Percentiles rank a stretch among this genome's conserved stretches.
Conservation (phyloP, 2,113 vertebrate genomes). For the Galemys pyrenaicus region DNA sequence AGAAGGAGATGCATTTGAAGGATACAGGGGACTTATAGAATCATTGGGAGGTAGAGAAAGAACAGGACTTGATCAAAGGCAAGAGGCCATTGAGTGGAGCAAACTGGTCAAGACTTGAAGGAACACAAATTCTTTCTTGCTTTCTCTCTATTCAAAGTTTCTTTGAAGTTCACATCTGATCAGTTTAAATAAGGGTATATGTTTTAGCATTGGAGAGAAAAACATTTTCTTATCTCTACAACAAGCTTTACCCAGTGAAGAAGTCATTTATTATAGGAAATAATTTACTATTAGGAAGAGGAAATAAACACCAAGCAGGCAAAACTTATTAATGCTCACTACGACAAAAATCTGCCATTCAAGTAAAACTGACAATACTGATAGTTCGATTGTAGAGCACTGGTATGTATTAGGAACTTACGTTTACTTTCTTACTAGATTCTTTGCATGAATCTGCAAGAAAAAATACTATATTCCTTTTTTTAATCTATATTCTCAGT, state of each 20-base stretch:
- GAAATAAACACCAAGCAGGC: background rate
- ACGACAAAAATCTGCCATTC: background rate
- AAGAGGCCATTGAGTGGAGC: background rate
- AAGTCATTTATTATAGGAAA: background rate
- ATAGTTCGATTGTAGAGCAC: background rate
- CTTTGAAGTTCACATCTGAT: background rate
- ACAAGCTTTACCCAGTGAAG: background rate
- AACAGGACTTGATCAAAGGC: background rate
- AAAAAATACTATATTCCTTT: conserved; percentile 3
- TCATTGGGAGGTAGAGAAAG: background rate
- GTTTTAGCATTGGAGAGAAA: background rate
- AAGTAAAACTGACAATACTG: background rate
- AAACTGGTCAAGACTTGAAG: background rate
- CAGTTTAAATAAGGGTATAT: background rate
- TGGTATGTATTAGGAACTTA: background rate
- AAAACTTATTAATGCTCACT: background rate
- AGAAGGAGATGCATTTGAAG: conserved; percentile 26
- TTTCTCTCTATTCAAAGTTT: background rate
- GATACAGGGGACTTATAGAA: background rate
- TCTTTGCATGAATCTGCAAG: background rate
- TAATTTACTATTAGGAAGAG: conserved; percentile 1
- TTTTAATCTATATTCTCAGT: conserved; percentile 30
- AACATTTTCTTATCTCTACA: background rate
- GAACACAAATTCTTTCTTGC: background rate
- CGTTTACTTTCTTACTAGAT: background rate